Percentiles rank a stretch among this genome's conserved stretches.
Conservation (phyloP, 1,140 invertebrate species). For the Diorhabda carinulata region DNA sequence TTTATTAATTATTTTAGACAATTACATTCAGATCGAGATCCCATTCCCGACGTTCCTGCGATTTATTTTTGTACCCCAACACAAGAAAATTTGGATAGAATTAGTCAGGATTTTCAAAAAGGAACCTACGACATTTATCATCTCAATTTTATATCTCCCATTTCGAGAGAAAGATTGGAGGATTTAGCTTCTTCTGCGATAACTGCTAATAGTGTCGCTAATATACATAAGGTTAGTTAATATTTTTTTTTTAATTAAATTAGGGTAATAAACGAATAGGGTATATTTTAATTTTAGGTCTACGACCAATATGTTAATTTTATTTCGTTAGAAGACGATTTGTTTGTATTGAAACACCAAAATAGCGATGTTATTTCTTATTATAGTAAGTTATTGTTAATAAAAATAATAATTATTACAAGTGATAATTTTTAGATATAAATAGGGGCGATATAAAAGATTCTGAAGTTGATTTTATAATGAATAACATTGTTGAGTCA, state of each 20-base stretch:
- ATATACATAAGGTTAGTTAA: conserved; percentile 78
- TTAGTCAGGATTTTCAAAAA: conserved; percentile 88
- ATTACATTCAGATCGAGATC: conserved; percentile 89
- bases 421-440: conserved; percentile 64
- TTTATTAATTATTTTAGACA: conserved; percentile 56
- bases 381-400: conserved; percentile 68
- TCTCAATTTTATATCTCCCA: conserved; percentile 96
- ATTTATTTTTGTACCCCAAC: conserved; percentile 98
- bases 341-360: conserved; percentile 92
- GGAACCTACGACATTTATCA: conserved; percentile 94
- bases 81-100: conserved; percentile 93
- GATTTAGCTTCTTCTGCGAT: conserved; percentile 90
- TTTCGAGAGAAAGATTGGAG: conserved; percentile 91
- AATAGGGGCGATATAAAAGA: conserved; percentile 94
- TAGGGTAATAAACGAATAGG: background rate
- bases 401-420: background rate
- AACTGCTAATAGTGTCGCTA: conserved; percentile 79
- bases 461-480: conserved; percentile 91
- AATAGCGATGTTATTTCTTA: conserved; percentile 88
- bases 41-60: conserved; percentile 96
- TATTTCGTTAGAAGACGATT: conserved; percentile 95
- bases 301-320: conserved; percentile 99
- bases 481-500: conserved; percentile 93
- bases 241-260: conserved; percentile 1
- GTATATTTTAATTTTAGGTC: conserved; percentile 53